Percentiles rank a stretch among this genome's conserved stretches.
phyloP scores from a whole-genome alignment of 2,888 invertebrate species.

The Apodemia zela region DNA sequence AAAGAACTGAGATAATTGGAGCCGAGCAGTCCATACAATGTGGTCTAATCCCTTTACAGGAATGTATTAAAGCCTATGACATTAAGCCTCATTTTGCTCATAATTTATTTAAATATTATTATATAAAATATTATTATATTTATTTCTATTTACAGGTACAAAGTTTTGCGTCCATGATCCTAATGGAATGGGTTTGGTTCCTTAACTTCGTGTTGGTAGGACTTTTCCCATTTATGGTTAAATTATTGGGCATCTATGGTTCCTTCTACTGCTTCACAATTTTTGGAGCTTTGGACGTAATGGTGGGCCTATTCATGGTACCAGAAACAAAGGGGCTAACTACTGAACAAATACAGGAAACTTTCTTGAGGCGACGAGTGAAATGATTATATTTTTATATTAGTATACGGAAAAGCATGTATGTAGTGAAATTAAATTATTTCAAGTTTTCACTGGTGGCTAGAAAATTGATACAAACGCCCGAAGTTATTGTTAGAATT shows the following conservation, averaged over 20 bases:
- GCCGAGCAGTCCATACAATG: no score
- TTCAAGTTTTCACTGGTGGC: not conserved
- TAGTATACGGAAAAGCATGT: not conserved
- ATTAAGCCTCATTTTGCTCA: no score
- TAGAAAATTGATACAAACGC: no score
- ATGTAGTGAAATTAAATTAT: not conserved
- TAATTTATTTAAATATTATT: no score
- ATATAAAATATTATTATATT: not conserved
- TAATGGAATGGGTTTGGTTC: slow-evolving; percentile 35
- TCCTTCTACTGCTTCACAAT: slow-evolving; percentile 17
- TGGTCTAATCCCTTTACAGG: no score
- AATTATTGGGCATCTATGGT: slow-evolving; percentile 8
- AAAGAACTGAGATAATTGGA: no score
- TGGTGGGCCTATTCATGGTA: slow-evolving; percentile 5
- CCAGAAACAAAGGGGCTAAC: slow-evolving; percentile 20
- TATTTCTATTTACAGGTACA: slow-evolving; percentile 34
- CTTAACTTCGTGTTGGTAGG: slow-evolving; percentile 35
- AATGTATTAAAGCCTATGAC: no score
- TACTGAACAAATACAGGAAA: slow-evolving; percentile 20
- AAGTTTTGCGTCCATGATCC: slow-evolving; percentile 33
- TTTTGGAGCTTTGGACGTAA: not conserved
- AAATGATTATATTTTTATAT: not conserved
- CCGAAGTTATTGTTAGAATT: no score
- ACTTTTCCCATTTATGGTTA: slow-evolving; percentile 30
- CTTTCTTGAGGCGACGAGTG: slow-evolving; percentile 3